These are phyloP conservation scores for Pomacea canaliculata DNA, from an alignment of 2,888 invertebrate species.

Conservation along the genomic window DNA sequence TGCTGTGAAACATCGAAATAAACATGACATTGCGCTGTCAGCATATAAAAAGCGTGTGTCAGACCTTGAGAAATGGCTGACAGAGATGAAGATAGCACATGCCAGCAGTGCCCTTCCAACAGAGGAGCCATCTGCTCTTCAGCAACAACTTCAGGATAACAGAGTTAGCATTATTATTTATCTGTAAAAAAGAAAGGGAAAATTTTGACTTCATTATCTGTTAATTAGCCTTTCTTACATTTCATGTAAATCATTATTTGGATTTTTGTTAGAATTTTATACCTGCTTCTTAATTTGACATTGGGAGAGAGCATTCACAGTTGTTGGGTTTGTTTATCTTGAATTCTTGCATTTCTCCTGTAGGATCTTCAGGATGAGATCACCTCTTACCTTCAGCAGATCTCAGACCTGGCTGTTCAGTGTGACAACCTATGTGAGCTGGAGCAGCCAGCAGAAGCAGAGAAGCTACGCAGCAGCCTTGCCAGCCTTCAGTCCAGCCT, in stretches of 20 bases:
- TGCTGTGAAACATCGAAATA: slow-evolving; percentile 48
- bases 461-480: slow-evolving; percentile 54
- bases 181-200: not conserved
- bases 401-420: slow-evolving; percentile 63
- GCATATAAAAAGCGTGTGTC: slow-evolving; percentile 55
- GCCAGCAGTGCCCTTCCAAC: slow-evolving; percentile 47
- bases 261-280: too few species aligned
- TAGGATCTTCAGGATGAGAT: slow-evolving; percentile 60
- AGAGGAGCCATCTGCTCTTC: slow-evolving; percentile 47
- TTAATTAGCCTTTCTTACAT: too few species aligned
- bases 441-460: slow-evolving; percentile 50
- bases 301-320: too few species aligned
- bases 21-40: slow-evolving; percentile 46
- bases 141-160: slow-evolving; percentile 54
- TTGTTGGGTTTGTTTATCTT: not conserved
- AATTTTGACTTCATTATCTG: too few species aligned
- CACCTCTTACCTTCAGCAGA: slow-evolving; percentile 50
- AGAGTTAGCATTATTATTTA: slow-evolving; percentile 42
- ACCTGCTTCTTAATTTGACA: too few species aligned
- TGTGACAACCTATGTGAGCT: slow-evolving; percentile 59
- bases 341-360: not conserved
- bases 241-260: too few species aligned
- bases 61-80: slow-evolving; percentile 59
- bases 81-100: slow-evolving; percentile 53
- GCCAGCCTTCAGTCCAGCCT: slow-evolving; percentile 46